A percentile compares a stretch with the other conserved stretches of the same genome.
phyloP scores from a whole-genome alignment of 2,113 vertebrate genomes.

The Pluvialis apricaria region DNA sequence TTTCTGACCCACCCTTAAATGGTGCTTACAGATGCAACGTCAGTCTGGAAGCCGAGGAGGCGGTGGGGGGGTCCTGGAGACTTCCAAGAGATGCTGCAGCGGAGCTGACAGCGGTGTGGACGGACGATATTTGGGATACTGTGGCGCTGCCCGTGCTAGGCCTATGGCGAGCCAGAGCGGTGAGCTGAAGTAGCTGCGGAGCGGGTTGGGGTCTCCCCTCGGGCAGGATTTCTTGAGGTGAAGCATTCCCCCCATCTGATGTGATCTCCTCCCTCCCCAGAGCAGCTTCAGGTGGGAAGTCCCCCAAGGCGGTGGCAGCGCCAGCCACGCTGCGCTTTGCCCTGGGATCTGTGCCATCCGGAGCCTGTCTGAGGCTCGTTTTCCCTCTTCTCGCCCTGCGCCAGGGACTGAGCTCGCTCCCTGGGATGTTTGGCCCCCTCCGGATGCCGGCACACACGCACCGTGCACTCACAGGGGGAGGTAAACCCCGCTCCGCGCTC shows the following conservation, averaged over 20 bases:
- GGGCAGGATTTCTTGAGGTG: neutral
- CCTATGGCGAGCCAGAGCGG: neutral
- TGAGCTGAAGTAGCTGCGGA: rapidly evolving
- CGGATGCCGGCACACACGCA: neutral
- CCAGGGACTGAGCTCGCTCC: neutral
- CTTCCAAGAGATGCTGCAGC: neutral
- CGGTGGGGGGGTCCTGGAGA: rapidly evolving
- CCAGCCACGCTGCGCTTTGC: neutral
- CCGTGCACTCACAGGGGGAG: rapidly evolving
- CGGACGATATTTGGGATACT: neutral
- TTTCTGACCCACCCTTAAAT: neutral
- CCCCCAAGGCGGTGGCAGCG: neutral
- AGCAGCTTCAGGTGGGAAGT: neutral
- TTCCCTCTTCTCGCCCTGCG: neutral
- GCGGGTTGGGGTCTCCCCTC: neutral
- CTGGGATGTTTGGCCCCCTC: neutral
- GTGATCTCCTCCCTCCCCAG: neutral
- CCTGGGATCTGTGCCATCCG: neutral
- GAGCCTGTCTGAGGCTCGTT: neutral
- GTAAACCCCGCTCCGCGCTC: neutral
- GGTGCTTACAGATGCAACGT: neutral
- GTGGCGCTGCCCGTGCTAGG: rapidly evolving
- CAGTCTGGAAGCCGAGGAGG: neutral
- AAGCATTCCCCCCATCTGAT: neutral
- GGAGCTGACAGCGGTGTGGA: neutral